Base-by-base conservation (phyloP, 2,888 invertebrate species). In the Hipparchia semele region DNA sequence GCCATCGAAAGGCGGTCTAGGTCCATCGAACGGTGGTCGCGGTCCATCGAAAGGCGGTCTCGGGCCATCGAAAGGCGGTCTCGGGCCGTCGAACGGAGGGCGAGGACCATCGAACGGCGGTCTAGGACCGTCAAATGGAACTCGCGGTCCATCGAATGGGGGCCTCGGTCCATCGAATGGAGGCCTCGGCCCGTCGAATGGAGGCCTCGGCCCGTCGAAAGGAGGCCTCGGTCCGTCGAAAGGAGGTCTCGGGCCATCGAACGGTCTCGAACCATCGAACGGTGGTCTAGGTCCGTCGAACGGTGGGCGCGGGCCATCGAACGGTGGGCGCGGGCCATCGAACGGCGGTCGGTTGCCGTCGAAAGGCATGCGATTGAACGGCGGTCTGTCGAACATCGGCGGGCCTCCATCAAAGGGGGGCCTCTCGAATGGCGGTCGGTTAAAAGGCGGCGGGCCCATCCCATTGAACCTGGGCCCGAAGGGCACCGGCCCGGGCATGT, bases 401-500 rank as follows among this genome's bases (percentile, higher is more conserved):
- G 85, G 84, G 0, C 86, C 85, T 9, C 86, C 86, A 6, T 88
- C 92, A 74, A 87, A 87, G 0, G 88, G 89, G 0, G 88, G 88
- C 12, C 88, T 78, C 33, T 88, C 84, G 66, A 85, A 86, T 1
- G 86, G 84, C 60, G 85, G 83, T 46, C 89, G 79, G 73, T 83
- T 83, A 79, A 89, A 90, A 6, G 85, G 88, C 33, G 91, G 88
- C 9, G 91, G 88, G 0, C 89, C 90, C 89, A 87, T 91, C 74
- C 92, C 94, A 81, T 92, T 93, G 79, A 93, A 94, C 5, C 93
- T 84, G 3, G 91, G 90, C 13, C 89, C 90, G 75, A 90, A 91
- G 1, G 89, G 88, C 78, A 80, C 78, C 2, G 83, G 82, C 12
- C 78, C 79, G 0, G 83, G 80, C 75, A 92, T 87, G 76, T 91